Base-by-base conservation (phyloP, 2,888 invertebrate species). In the Hecatera dysodea region DNA sequence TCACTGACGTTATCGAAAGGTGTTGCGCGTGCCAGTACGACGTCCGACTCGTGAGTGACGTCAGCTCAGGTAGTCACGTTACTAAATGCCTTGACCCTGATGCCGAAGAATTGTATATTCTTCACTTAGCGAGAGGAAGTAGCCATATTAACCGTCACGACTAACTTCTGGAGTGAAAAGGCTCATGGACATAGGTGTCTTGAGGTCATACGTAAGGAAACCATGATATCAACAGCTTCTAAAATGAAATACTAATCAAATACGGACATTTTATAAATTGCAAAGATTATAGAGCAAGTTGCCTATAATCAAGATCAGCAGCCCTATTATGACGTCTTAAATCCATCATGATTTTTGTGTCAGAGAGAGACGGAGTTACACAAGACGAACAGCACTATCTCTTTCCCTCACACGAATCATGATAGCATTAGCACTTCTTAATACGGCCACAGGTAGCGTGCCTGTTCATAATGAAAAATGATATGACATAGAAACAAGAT, bases 51-150 rank as follows among this genome's bases (percentile, higher is more conserved):
- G 72, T 80, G 67, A 72, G 53, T 80, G 72, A 82, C 76, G 82
- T 76, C 64, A 81, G 24, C n/a, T 19, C 39, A 64, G 53, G 62
- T 46, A 80, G 72, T 84, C 78, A 75, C 84, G 74, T 67, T 67
- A 67, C 60, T 39, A 69, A 62, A 62, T 78, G 59, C 78, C 72
- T 80, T 80, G 82, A 82, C 78, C 78, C 62, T 84, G 78, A 66
- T 64, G 17, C 50, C 56, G 59, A 67, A 74, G 56, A 59, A 69
- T 71, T 57, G 53, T 56, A 52, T 66, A 59, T 66, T 71, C 70
- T 67, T 67, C 57, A 72, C 6, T 48, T 69, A 66, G 48, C 33
- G n/a, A 53, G 42, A 55, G 62, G 69, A 73, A 71, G 64, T 56
- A 62, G 50, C 39, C 4, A 50, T 56, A n/a, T 59, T 52, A 52